Conservation (phyloP, 2,113 vertebrate genomes). For the Nycticebus coucang region DNA sequence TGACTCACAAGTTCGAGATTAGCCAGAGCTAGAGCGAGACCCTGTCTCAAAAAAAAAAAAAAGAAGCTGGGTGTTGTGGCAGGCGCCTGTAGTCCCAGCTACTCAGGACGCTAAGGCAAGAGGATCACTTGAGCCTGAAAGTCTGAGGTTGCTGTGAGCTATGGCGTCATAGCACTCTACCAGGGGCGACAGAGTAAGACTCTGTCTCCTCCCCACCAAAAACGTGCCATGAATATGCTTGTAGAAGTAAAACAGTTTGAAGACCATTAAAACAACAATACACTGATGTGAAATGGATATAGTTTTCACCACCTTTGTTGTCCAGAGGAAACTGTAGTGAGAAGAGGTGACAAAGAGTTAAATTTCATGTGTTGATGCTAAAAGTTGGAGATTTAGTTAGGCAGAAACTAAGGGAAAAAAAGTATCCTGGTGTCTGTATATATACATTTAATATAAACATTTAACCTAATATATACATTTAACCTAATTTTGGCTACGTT, state of each 20-base stretch:
- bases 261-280: conserved; percentile 50
- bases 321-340: not conserved
- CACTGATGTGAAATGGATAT: conserved; percentile 53
- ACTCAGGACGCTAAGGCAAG: too few species aligned
- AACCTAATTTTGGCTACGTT: not conserved
- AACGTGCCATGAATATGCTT: conserved; percentile 54
- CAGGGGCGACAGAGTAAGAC: too few species aligned
- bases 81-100: too few species aligned
- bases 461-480: not conserved
- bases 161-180: too few species aligned
- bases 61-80: too few species aligned
- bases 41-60: too few species aligned
- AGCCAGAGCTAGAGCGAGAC: too few species aligned
- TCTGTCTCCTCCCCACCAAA: not conserved
- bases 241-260: conserved; percentile 66
- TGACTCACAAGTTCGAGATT: too few species aligned
- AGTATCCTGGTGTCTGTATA: not conserved
- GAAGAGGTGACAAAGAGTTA: conserved; percentile 39
- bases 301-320: conserved; percentile 53
- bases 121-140: too few species aligned
- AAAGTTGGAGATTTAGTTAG: not conserved
- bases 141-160: too few species aligned
- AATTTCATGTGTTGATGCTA: not conserved
- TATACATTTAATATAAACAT: too few species aligned
- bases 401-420: not conserved